A percentile compares a stretch with the other conserved stretches of the same genome.
Evolutionary conservation across 2,797 vertebrate genomes (phyloP).

Genomic region (Enteromius fasciolatus): DNA sequence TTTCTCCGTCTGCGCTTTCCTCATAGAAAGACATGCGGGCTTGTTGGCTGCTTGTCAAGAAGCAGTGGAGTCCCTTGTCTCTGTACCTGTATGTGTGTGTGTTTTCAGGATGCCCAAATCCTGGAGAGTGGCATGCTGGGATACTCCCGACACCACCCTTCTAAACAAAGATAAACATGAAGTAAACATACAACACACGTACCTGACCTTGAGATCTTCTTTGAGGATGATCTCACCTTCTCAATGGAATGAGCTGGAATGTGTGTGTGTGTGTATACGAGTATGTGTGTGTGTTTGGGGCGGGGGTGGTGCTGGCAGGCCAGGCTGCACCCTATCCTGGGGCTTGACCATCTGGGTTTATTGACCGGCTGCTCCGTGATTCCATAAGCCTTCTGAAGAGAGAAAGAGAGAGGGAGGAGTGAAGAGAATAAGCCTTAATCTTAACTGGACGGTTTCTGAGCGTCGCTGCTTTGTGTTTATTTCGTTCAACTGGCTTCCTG

Average conservation of each 20-base stretch:
- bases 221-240: conserved; percentile 51
- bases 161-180: conserved; percentile 42
- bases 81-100: conserved; percentile 27
- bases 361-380: conserved; percentile 60
- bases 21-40: conserved; percentile 31
- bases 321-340: conserved; percentile 62
- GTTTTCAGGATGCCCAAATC: conserved; percentile 44
- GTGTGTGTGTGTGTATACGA: conserved; percentile 1
- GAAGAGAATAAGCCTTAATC: conserved; percentile 17
- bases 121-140: conserved; percentile 29
- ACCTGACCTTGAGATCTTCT: conserved; percentile 59
- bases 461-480: conserved; percentile 28
- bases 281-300: conserved; percentile 49
- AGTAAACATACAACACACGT: conserved; percentile 49
- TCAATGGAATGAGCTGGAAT: conserved; percentile 36
- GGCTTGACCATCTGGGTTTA: conserved; percentile 65
- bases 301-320: conserved; percentile 61
- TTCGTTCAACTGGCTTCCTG: conserved; percentile 27
- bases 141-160: conserved; percentile 44
- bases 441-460: conserved; percentile 28
- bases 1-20: conserved; percentile 16
- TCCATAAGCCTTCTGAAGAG: conserved; percentile 53
- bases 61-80: conserved; percentile 35
- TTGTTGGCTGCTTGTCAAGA: conserved; percentile 52
- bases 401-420: conserved; percentile 29